Evolutionary conservation across 2,113 vertebrate species (phyloP).

Genomic region (Perca flavescens): DNA sequence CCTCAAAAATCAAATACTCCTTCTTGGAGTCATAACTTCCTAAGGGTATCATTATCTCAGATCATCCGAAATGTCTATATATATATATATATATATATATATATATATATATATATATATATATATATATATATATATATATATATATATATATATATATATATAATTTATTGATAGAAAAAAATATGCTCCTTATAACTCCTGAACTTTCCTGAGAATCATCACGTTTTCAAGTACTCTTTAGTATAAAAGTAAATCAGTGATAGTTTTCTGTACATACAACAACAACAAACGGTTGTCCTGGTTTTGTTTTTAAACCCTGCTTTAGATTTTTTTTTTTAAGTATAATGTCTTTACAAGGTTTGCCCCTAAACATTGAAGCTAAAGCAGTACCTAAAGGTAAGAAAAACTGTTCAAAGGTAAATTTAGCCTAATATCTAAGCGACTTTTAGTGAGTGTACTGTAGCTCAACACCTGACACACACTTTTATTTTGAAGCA

Average conservation of each 20-base stretch:
- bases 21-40: not conserved
- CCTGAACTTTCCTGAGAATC: not conserved
- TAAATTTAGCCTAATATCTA: not conserved
- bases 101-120: too few relatives aligned
- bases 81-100: not conserved
- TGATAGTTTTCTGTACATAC: not conserved
- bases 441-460: not conserved
- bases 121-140: too few relatives aligned
- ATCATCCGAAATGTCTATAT: not conserved
- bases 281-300: too few relatives aligned
- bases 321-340: not conserved
- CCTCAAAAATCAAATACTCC: not conserved
- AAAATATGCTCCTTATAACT: not conserved
- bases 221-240: not conserved
- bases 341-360: not conserved
- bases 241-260: not conserved
- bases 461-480: conserved; percentile 1
- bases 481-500: conserved; percentile 64
- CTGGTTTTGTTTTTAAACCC: too few relatives aligned
- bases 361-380: conserved; percentile 1
- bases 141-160: too few relatives aligned
- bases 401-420: not conserved
- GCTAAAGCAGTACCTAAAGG: not conserved
- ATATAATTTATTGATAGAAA: too few relatives aligned
- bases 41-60: not conserved